phyloP scores from a whole-genome alignment of 2,113 vertebrate genomes.

The Geococcyx californianus region DNA sequence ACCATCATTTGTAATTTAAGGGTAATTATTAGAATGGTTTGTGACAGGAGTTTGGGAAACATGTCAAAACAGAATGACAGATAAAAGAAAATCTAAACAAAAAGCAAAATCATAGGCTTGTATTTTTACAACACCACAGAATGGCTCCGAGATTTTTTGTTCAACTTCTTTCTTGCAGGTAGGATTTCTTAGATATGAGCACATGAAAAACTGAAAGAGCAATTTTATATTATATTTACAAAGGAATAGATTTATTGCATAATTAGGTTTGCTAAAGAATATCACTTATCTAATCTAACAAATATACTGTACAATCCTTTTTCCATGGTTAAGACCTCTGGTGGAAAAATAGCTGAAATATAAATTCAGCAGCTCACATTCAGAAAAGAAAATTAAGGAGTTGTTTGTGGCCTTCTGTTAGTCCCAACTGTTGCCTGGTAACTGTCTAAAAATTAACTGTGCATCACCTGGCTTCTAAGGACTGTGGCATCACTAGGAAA shows the following conservation, averaged over 20 bases:
- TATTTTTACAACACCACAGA: background rate
- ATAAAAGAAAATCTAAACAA: conserved; percentile 38
- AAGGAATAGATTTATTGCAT: background rate
- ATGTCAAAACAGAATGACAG: conserved; percentile 15
- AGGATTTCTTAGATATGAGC: conserved; percentile 10
- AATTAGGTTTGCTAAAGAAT: background rate
- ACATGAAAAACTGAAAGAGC: background rate
- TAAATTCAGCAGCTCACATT: conserved; percentile 1
- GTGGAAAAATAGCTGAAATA: conserved; percentile 18
- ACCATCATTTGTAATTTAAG: background rate
- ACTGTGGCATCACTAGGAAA: background rate
- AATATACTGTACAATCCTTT: background rate
- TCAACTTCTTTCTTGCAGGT: background rate
- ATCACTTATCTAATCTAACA: conserved; percentile 9
- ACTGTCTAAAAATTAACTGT: conserved; percentile 60
- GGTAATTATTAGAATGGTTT: background rate
- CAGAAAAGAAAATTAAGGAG: conserved; percentile 10
- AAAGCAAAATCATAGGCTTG: background rate
- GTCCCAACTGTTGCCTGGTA: conserved; percentile 57
- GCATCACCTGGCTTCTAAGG: conserved; percentile 49
- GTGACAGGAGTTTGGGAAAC: conserved; percentile 14
- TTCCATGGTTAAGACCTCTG: background rate
- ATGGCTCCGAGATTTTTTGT: background rate
- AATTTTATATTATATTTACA: background rate
- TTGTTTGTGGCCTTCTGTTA: conserved; percentile 21